These are phyloP conservation scores for Dasyurus viverrinus DNA, from an alignment of 2,113 vertebrate species.

Conservation along the genomic window DNA sequence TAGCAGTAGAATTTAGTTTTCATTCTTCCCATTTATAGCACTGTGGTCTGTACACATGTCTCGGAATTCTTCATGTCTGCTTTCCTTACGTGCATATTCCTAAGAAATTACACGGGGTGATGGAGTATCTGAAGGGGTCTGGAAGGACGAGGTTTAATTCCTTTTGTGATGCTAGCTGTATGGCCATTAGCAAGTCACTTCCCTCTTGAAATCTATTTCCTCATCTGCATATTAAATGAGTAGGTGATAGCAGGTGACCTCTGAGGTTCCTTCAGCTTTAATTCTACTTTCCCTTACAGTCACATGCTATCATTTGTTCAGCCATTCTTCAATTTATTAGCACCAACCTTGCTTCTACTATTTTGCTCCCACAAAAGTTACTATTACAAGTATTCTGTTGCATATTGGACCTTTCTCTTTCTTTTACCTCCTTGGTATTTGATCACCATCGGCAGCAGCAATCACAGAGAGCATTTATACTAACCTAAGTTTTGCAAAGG, in stretches of 20 bases:
- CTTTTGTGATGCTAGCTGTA: neutral
- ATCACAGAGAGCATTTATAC: neutral
- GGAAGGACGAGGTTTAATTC: neutral
- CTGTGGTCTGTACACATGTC: neutral
- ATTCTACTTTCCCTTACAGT: neutral
- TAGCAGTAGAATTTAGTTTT: neutral
- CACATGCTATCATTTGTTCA: neutral
- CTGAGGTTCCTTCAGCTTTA: neutral
- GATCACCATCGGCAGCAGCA: neutral
- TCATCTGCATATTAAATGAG: neutral
- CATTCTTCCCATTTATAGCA: neutral
- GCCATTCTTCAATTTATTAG: neutral
- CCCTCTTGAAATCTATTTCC: neutral
- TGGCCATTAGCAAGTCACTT: neutral
- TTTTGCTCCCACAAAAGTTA: neutral
- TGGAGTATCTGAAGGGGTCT: neutral
- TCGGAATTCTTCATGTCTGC: neutral
- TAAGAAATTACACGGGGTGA: neutral
- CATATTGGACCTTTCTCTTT: neutral
- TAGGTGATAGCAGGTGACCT: neutral
- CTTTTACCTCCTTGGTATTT: neutral
- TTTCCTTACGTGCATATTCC: neutral
- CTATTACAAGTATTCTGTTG: neutral
- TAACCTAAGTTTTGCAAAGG: neutral
- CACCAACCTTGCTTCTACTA: neutral